phyloP scores from a whole-genome alignment of 2,797 vertebrate genomes.

The Antennarius maculatus region DNA sequence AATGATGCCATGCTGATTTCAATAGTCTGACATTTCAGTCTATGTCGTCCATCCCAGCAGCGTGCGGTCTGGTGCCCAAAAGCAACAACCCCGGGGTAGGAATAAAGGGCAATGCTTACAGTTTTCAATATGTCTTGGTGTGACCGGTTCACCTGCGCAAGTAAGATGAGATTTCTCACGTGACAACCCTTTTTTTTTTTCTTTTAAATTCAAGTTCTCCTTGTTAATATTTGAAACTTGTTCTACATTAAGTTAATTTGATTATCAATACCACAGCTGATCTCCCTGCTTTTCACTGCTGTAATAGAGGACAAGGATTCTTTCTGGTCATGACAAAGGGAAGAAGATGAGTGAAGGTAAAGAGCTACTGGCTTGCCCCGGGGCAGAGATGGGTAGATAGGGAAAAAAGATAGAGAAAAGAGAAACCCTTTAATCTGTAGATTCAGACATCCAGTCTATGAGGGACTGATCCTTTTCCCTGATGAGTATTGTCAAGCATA shows the following conservation, averaged over 20 bases:
- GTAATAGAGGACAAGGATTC: conserved; percentile 7
- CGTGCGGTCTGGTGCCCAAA: conserved; percentile 24
- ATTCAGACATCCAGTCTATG: conserved; percentile 61
- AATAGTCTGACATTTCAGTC: conserved; percentile 58
- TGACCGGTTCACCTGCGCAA: not conserved
- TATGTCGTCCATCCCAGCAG: conserved; percentile 27
- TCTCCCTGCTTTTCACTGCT: not conserved
- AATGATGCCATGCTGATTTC: conserved; percentile 48
- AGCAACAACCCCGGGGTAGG: conserved; percentile 7
- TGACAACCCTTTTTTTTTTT: not conserved
- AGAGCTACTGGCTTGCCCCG: conserved; percentile 63
- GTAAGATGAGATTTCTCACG: too few relatives aligned
- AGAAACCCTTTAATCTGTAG: conserved; percentile 75
- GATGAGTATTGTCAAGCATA: conserved; percentile 54
- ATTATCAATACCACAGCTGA: not conserved
- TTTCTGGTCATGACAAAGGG: conserved; percentile 29
- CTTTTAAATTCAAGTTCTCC: not conserved
- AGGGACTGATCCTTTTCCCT: conserved; percentile 64
- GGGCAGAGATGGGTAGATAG: conserved; percentile 52
- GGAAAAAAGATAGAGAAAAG: conserved; percentile 35
- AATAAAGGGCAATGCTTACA: conserved; percentile 25
- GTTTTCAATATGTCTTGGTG: not conserved
- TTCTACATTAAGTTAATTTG: not conserved
- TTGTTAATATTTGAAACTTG: not conserved
- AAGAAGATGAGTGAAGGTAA: conserved; percentile 39